phyloP scores from a whole-genome alignment of 2,888 invertebrate species.

The Zaprionus lineosus region DNA sequence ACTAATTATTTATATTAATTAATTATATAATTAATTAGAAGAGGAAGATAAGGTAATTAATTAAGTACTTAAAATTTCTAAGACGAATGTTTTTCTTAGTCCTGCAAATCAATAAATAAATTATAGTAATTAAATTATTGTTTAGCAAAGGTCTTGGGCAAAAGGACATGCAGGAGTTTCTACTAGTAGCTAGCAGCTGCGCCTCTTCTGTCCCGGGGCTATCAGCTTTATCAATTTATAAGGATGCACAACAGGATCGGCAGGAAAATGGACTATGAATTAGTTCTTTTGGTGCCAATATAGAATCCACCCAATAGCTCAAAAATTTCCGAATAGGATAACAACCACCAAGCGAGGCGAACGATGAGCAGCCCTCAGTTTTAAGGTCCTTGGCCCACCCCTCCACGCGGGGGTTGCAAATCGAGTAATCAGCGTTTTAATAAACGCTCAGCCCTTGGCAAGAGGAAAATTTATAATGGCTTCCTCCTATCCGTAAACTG shows the following conservation, averaged over 20 bases:
- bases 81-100: too few relatives aligned
- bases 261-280: conserved; percentile 43
- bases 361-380: background rate
- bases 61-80: too few relatives aligned
- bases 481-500: conserved; percentile 44
- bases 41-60: too few relatives aligned
- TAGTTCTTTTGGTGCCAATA: conserved; percentile 39
- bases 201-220: conserved; percentile 13
- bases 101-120: too few relatives aligned
- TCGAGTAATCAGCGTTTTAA: conserved; percentile 65
- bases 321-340: conserved; percentile 7
- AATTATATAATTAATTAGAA: too few relatives aligned
- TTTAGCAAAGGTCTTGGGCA: too few relatives aligned
- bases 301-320: background rate
- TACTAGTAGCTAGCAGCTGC: background rate
- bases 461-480: conserved; percentile 61
- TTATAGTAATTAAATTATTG: too few relatives aligned
- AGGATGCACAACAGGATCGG: background rate
- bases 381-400: too few relatives aligned
- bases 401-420: conserved; percentile 48
- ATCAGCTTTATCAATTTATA: conserved; percentile 8
- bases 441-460: conserved; percentile 41
- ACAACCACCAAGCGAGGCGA: conserved; percentile 29
- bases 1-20: too few relatives aligned
- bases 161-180: background rate